Evolutionary conservation across 2,113 vertebrate genomes (phyloP).

Genomic region (Oryzias celebensis): DNA sequence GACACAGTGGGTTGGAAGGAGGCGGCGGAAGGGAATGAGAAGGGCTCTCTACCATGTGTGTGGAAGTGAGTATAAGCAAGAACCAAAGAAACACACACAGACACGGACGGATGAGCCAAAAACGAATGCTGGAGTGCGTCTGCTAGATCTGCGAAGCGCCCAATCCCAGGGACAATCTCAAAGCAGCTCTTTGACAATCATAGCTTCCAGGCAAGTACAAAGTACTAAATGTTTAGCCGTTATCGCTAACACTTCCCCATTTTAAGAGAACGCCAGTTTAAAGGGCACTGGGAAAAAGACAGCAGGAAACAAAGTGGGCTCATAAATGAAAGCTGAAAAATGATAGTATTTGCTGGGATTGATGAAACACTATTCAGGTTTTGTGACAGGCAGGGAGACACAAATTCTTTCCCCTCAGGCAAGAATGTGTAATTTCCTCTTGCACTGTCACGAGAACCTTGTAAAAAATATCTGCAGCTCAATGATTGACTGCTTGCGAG

Average conservation of each 20-base stretch:
- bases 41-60: conserved; percentile 8
- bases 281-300: conserved; percentile 66
- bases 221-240: conserved; percentile 72
- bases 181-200: conserved; percentile 71
- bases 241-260: conserved; percentile 69
- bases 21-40: conserved; percentile 22
- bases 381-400: conserved; percentile 63
- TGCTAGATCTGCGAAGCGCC: conserved; percentile 50
- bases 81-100: conserved; percentile 35
- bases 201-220: conserved; percentile 75
- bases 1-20: conserved; percentile 20
- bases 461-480: conserved; percentile 65
- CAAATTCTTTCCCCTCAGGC: conserved; percentile 69
- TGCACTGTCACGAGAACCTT: conserved; percentile 62
- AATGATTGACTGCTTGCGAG: conserved; percentile 50
- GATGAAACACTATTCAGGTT: conserved; percentile 72
- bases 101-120: conserved; percentile 48
- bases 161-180: conserved; percentile 61
- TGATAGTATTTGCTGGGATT: conserved; percentile 70
- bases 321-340: conserved; percentile 70
- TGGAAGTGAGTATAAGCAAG: conserved; percentile 11
- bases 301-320: conserved; percentile 67
- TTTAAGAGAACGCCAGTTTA: conserved; percentile 62
- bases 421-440: conserved; percentile 73
- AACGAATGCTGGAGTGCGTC: conserved; percentile 49